Evolutionary conservation across 1,140 invertebrate species (phyloP).

Genomic region (Anadara kagoshimensis): DNA sequence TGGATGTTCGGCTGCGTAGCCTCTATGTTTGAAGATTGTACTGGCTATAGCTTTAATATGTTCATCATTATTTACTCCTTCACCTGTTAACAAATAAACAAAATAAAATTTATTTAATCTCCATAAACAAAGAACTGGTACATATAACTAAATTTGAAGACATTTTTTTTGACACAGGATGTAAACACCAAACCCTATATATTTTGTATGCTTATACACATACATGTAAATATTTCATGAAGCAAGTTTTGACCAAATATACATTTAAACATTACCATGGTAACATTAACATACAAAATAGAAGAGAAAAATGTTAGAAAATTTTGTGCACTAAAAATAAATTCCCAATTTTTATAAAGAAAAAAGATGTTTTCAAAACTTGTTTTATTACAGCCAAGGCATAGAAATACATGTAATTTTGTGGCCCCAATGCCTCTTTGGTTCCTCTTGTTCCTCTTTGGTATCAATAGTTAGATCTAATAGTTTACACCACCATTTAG

Average conservation of each 20-base stretch:
- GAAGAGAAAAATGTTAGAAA: too few species aligned
- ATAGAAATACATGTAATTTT: too few species aligned
- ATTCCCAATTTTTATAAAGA: too few species aligned
- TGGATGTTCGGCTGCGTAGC: conserved; percentile 81
- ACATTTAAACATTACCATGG: not conserved
- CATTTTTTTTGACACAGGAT: not conserved
- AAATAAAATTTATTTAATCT: not conserved
- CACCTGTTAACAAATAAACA: conserved; percentile 38
- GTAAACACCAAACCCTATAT: not conserved
- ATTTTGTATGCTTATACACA: not conserved
- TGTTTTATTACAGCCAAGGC: too few species aligned
- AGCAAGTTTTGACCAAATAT: not conserved
- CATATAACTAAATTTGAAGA: not conserved
- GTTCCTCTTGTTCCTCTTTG: too few species aligned
- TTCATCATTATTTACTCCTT: conserved; percentile 63
- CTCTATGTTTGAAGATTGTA: conserved; percentile 75
- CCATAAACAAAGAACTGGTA: not conserved
- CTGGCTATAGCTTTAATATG: conserved; percentile 73
- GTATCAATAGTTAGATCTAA: too few species aligned
- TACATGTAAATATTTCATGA: not conserved
- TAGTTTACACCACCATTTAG: too few species aligned
- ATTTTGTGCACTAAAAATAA: too few species aligned
- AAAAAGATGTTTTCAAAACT: too few species aligned
- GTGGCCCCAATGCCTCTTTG: too few species aligned
- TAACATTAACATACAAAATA: not conserved